Evolutionary conservation across 2,797 vertebrate species (phyloP).

Genomic region (Gallinago stenura): DNA sequence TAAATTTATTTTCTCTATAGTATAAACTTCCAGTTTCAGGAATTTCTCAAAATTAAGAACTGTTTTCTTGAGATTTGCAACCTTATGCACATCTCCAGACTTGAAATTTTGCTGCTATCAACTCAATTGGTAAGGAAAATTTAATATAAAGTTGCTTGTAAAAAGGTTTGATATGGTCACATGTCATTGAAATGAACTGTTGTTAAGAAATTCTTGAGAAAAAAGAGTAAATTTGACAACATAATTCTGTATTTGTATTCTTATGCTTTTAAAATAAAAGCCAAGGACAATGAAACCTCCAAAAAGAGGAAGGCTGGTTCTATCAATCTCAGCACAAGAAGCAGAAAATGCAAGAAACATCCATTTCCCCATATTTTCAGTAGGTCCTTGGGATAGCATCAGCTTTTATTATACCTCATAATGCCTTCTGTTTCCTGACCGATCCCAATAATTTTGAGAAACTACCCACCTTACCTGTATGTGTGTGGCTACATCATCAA

Average conservation of each 20-base stretch:
- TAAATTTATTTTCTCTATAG: not conserved
- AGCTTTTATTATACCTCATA: not conserved
- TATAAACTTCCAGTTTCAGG: not conserved
- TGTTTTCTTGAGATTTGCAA: not conserved
- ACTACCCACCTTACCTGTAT: not conserved
- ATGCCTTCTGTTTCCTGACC: not conserved
- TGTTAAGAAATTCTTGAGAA: not conserved
- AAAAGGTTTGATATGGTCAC: not conserved
- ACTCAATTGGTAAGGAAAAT: not conserved
- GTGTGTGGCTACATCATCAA: not conserved
- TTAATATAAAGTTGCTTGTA: not conserved
- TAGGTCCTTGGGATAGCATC: not conserved
- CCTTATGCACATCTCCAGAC: not conserved
- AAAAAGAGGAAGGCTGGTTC: not conserved
- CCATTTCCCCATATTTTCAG: not conserved
- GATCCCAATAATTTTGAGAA: not conserved
- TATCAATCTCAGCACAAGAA: not conserved
- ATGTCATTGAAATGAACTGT: not conserved
- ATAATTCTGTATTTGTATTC: not conserved
- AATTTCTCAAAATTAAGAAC: not conserved
- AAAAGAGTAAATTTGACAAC: not conserved
- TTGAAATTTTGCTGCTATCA: not conserved
- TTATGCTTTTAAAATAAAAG: not conserved
- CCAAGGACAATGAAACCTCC: not conserved
- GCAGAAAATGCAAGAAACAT: not conserved